Conservation (phyloP, 2,888 invertebrate species). For the Tuberolachnus salignus region DNA sequence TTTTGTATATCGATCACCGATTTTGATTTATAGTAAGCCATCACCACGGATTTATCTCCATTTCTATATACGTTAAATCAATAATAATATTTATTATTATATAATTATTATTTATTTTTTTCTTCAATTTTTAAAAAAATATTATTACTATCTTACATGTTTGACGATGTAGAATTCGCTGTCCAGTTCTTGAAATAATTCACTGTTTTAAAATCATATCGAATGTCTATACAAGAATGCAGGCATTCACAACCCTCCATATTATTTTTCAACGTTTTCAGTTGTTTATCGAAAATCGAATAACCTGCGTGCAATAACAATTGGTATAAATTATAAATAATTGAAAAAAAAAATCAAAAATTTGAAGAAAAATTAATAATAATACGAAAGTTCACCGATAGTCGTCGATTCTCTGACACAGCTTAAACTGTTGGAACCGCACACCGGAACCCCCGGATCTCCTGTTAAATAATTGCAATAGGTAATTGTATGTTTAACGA, state of each 20-base stretch:
- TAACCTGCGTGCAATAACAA: constrained; percentile 20
- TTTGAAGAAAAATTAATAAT: background rate
- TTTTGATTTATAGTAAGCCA: constrained; percentile 51
- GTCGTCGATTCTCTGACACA: constrained; percentile 25
- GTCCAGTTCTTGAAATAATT: constrained; percentile 54
- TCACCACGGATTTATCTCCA: constrained; percentile 25
- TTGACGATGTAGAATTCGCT: background rate
- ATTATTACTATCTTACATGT: constrained; percentile 10
- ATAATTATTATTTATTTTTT: too few species aligned
- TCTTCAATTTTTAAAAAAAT: background rate
- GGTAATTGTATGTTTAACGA: background rate
- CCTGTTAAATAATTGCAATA: constrained; percentile 2
- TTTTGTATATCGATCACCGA: constrained; percentile 23
- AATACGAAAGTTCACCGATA: background rate
- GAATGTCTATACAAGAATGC: constrained; percentile 58
- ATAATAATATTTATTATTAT: background rate
- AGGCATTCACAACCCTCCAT: constrained; percentile 58
- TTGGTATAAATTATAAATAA: too few species aligned
- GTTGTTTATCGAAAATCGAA: constrained; percentile 47
- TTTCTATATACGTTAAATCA: background rate
- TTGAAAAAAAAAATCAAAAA: too few species aligned
- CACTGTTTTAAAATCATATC: constrained; percentile 48
- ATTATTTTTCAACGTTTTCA: background rate
- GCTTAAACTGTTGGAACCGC: background rate
- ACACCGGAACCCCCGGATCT: constrained; percentile 18